phyloP scores from a whole-genome alignment of 2,113 vertebrate species.

The Rhynchopsitta pachyrhyncha region DNA sequence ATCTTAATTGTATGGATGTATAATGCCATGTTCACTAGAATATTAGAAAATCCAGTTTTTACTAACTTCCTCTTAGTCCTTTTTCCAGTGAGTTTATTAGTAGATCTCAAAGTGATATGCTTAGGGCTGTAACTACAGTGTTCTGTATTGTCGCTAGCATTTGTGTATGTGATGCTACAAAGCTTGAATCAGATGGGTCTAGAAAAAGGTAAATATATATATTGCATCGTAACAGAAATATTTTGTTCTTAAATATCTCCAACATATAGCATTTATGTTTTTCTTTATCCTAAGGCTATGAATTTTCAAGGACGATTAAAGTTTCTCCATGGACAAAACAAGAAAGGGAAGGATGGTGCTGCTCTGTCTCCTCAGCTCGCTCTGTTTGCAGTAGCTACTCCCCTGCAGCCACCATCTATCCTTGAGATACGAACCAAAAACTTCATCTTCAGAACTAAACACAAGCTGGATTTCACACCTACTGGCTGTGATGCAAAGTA shows the following conservation, averaged over 20 bases:
- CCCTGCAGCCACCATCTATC: slow-evolving; percentile 84
- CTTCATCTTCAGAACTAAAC: slow-evolving; percentile 87
- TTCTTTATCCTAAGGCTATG: slow-evolving; percentile 76
- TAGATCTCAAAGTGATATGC: neutral
- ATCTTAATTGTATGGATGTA: neutral
- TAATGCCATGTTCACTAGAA: neutral
- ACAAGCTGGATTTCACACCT: slow-evolving; percentile 88
- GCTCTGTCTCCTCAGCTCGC: slow-evolving; percentile 80
- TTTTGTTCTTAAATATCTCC: neutral
- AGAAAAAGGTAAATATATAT: neutral
- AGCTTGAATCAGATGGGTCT: neutral
- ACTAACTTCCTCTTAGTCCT: neutral
- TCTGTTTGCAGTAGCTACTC: slow-evolving; percentile 83
- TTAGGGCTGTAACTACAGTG: neutral
- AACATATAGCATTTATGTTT: neutral
- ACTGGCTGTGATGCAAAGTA: slow-evolving; percentile 85
- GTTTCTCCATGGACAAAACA: slow-evolving; percentile 86
- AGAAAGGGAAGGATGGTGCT: slow-evolving; percentile 80
- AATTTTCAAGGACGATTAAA: slow-evolving; percentile 87
- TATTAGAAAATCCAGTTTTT: neutral
- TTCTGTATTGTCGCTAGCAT: neutral
- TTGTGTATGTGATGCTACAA: neutral
- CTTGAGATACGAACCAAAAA: slow-evolving; percentile 87
- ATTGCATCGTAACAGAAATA: neutral
- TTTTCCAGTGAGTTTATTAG: neutral